Evolutionary conservation across 2,113 vertebrate species (phyloP), one percentile per base, ranked within the genome.

Genomic region (Paradoxurus hermaphroditus): DNA sequence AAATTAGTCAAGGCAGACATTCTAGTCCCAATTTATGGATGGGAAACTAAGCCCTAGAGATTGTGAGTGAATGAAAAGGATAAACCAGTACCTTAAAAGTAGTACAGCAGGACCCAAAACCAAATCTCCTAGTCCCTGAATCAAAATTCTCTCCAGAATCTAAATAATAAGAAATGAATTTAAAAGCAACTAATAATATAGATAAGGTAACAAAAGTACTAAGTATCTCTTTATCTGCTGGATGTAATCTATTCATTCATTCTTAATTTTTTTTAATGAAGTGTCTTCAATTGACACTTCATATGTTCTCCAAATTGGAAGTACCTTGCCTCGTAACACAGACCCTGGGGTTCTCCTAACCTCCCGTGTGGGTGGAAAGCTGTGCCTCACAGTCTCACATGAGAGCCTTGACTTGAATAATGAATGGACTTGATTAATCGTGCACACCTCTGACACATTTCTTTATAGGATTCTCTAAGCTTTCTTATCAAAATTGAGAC

Each of bases 401-500:
- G 2, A 90, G 41, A 70, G 0, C 34, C 13, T 86, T 68, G 7
- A 72, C 82, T 46, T 91, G 46, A 91, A 82, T 41, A 94, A 68
- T 21, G 81, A 91, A 46, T 49, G 75, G 46, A 56, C 16, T 4
- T 79, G 36, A 49, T 49, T 31, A 90, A 39, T 73, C 63, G 34
- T 0, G 4, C 65, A 78, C 21, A 53, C 16, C 56, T 41, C 88
- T 87, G 51, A 44, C 31, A 88, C 59, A 1, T 65, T 95, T 94
- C 44, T 72, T 85, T 27, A 85, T 3, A 62, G 16, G 25, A 70
- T 23, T 72, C 75, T 88, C 53, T 86, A 92, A 34, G 18, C 49
- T 68, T 92, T 77, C 90, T 65, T 96, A 46, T 41, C 70, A 91
- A 91, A 92, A 86, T 10, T 82, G 19, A 86, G 51, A 86, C 39